phyloP scores from a whole-genome alignment of 2,113 vertebrate species.

The Atlantisia rogersi region DNA sequence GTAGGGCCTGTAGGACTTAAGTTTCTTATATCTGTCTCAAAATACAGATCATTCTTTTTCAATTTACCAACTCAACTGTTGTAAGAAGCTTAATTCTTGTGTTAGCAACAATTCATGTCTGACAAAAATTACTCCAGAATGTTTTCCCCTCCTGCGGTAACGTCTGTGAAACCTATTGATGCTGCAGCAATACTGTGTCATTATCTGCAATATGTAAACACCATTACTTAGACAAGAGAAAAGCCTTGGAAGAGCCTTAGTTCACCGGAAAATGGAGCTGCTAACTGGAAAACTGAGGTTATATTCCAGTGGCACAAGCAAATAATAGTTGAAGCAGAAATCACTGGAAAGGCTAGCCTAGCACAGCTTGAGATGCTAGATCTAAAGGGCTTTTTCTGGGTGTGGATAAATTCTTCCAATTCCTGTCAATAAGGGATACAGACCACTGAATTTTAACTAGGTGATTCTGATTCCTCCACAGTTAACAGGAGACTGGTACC shows the following conservation, averaged over 20 bases:
- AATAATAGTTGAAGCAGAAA: not conserved
- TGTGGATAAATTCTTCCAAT: not conserved
- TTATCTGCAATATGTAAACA: not conserved
- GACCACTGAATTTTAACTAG: not conserved
- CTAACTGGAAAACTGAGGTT: slow-evolving; percentile 4
- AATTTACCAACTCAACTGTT: not conserved
- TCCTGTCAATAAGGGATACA: not conserved
- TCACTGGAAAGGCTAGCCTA: not conserved
- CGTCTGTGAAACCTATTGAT: not conserved
- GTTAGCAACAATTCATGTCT: not conserved
- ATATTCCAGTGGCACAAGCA: not conserved
- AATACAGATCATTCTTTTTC: not conserved
- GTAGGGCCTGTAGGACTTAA: fast-evolving
- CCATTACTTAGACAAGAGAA: not conserved
- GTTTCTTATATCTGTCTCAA: not conserved
- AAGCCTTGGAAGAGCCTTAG: not conserved
- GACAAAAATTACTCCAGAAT: not conserved
- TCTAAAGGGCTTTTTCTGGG: not conserved
- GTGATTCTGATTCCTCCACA: not conserved
- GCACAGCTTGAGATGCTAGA: not conserved
- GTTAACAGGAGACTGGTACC: not conserved
- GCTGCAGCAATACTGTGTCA: not conserved
- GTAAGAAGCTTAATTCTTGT: slow-evolving; percentile 4
- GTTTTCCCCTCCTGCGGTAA: not conserved
- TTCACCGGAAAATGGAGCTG: not conserved